These are phyloP conservation scores for pig (Sus scrofa) DNA, from an alignment of 2,113 vertebrate species.

Conservation along the genomic window T2T-Sscrofa CM000826.6:80674001-80674500, in stretches of 20 bases:
- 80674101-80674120: conserved; percentile 18
- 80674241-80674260: background rate
- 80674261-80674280: conserved; percentile 17
- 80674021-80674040: too few relatives aligned
- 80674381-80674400: background rate
- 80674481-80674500: background rate
- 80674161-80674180: conserved; percentile 45
- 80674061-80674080: too few relatives aligned
- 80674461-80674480: background rate
- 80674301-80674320: background rate
- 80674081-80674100: too few relatives aligned
- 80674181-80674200: conserved; percentile 56
- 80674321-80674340: background rate
- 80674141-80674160: background rate
- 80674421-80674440: background rate
- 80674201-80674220: conserved; percentile 53
- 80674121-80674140: conserved; percentile 44
- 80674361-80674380: conserved; percentile 1
- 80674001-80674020: too few relatives aligned
- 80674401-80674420: background rate
- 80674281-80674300: background rate
- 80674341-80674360: background rate
- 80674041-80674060: too few relatives aligned
- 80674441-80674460: background rate
- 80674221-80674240: conserved; percentile 49